Evolutionary conservation across 2,888 invertebrate species (phyloP).

Genomic region (Drosophila pseudotakahashii): DNA sequence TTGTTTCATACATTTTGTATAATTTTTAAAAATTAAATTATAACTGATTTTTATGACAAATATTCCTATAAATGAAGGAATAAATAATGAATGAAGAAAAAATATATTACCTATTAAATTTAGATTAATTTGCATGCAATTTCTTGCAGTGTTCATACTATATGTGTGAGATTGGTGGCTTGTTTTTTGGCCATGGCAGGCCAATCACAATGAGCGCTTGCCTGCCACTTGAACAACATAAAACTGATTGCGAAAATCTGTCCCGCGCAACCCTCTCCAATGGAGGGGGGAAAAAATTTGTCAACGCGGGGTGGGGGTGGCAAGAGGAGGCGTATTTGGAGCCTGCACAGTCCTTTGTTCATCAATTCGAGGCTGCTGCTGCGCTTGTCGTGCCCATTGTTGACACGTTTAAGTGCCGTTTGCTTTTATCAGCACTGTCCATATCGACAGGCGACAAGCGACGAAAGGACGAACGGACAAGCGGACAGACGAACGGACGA

Average conservation of each 20-base stretch:
- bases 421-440: conserved; percentile 71
- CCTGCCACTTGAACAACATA: conserved; percentile 75
- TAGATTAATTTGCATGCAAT: neutral
- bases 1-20: too few species aligned
- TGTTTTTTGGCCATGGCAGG: conserved; percentile 37
- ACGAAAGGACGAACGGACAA: conserved; percentile 3
- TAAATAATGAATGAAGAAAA: too few species aligned
- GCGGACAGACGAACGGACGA: conserved; percentile 10
- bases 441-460: conserved; percentile 48
- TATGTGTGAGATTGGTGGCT: conserved; percentile 14
- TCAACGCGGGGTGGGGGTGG: neutral
- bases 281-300: conserved; percentile 18
- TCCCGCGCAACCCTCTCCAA: conserved; percentile 49
- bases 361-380: conserved; percentile 68
- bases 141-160: conserved; percentile 15
- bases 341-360: conserved; percentile 58
- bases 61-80: too few species aligned
- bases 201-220: conserved; percentile 70
- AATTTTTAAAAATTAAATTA: too few species aligned
- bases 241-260: conserved; percentile 79
- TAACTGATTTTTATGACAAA: too few species aligned
- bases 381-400: conserved; percentile 74
- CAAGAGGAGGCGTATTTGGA: conserved; percentile 12
- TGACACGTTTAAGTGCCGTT: conserved; percentile 79
- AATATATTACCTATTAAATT: too few species aligned